Base-by-base conservation (phyloP, 2,797 vertebrate genomes). In the Halcyon badia region DNA sequence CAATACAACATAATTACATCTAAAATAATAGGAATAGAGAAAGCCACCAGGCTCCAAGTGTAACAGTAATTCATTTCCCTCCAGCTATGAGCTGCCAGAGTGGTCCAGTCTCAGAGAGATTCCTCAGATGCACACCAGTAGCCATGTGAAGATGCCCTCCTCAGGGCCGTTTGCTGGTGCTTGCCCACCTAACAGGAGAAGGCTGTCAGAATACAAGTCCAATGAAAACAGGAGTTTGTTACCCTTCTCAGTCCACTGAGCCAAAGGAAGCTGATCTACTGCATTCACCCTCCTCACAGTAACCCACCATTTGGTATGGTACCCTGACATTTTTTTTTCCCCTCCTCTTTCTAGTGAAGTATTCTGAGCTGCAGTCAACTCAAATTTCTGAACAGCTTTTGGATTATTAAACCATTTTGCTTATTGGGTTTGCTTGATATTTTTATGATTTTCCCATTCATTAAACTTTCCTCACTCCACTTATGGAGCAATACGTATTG, bases 311-410 rank as follows among this genome's bases (percentile, higher is more conserved):
- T 68, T 57, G 14, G 2, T 19, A 18, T 13, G 10, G 42, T 24
- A 64, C 8, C 39, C 6, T 31, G 33, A 3, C 3, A 2, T 0
- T 1, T 15, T 75, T 31, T 41, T 5, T 3, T 0, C 4, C 22
- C 5, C 5, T 14, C 3, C 11, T 31, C 35, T 30, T 84, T 26
- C 81, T 31, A 24, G 35, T 28, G 13, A 57, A 46, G 10, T 73
- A 62, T 80, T 39, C 26, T 8, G 6, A 39, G 18, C 39, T 75
- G 24, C 39, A 48, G 58, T 56, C 69, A 80, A 57, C 10, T 10
- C 30, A 65, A 51, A 62, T 44, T 79, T 35, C 28, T 33, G 42
- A 69, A 28, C 6, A 31, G 37, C 49, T 79, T 28, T 61, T 15
- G 24, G 81, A 79, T 35, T 12, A 83, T 31, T 82, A 15, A 65